These are phyloP conservation scores for Coreoperca whiteheadi DNA, from an alignment of 2,113 vertebrate species.

Conservation along the genomic window DNA sequence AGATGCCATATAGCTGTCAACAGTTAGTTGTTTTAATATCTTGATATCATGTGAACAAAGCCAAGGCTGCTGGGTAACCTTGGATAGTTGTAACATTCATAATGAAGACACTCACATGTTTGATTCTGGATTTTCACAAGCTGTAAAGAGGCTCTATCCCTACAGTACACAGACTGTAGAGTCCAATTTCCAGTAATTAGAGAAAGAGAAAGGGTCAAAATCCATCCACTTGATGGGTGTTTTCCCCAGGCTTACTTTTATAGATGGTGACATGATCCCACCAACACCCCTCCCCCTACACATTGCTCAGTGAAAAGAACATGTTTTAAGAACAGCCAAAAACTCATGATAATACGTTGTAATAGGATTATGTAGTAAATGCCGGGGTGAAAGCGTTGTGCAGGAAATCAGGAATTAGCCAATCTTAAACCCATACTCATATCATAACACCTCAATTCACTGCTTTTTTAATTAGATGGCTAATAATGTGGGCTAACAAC, in stretches of 20 bases:
- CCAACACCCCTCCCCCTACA: constrained; percentile 12
- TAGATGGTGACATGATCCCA: constrained; percentile 49
- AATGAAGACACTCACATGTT: constrained; percentile 15
- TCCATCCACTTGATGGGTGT: constrained; percentile 24
- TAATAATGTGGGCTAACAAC: background rate
- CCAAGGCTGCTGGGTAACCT: constrained; percentile 11
- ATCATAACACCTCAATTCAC: constrained; percentile 5
- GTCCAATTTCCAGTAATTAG: constrained; percentile 52
- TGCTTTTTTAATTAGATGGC: background rate
- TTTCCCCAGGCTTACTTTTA: constrained; percentile 49
- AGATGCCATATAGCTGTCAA: background rate
- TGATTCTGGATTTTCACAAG: constrained; percentile 26
- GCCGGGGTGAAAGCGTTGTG: background rate
- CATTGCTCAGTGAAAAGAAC: constrained; percentile 26
- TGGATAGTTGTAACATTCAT: constrained; percentile 12
- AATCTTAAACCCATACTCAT: background rate
- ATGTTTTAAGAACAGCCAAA: constrained; percentile 38
- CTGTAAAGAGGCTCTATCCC: constrained; percentile 8
- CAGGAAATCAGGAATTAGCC: constrained; percentile 48
- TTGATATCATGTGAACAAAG: background rate
- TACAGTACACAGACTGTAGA: background rate
- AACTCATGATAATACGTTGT: constrained; percentile 34
- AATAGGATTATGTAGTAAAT: constrained; percentile 65
- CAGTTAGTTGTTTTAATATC: background rate
- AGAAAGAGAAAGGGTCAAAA: constrained; percentile 53